Evolutionary conservation across 2,113 vertebrate genomes (phyloP), one percentile per base, ranked within the genome.

Genomic region (Burhinus bistriatus): DNA sequence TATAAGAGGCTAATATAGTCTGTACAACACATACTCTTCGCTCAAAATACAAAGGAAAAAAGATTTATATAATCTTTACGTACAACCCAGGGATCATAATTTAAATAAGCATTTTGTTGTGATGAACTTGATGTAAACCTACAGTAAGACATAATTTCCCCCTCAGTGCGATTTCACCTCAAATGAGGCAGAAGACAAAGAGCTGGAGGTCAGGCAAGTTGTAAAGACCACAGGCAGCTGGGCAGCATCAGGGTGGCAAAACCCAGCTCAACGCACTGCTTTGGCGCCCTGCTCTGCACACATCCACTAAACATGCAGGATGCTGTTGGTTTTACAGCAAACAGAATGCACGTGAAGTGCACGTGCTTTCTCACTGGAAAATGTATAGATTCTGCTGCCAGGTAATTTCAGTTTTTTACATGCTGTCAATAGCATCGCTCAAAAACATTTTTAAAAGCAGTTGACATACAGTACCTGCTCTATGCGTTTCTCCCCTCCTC

Each of bases 21-120:
- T 2, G 0, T 14, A 34, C 14, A 86, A 44, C 7, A 11, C 0
- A 1, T 32, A 18, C 30, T 20, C 7, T 73, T 83, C 49, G 21
- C 22, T 6, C 36, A 26, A 82, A 83, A 12, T 6, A 47, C 14
- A n/a, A 32, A 16, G 30, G 2, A 57, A 47, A 61, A 29, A 32
- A 44, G 10, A 7, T 15, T 1, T 16, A 11, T n/a, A 7, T 49
- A 62, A 3, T n/a, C 23, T 81, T 66, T 36, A 27, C 12, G n/a
- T 45, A 66, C 21, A 78, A 29, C 13, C 6, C 23, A n/a, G 15
- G 6, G 26, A 9, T 26, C 0, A 0, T 22, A 66, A 87, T 83
- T 66, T 45, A 61, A 70, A 92, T 22, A 30, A 64, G 27, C 7
- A 15, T 77, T 86, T 89, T 54, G 22, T 42, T 76, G 36, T 36